Evolutionary conservation across 2,888 invertebrate species (phyloP), one percentile per base, ranked within the genome.

Genomic region (Euspilapteryx auroguttella): DNA sequence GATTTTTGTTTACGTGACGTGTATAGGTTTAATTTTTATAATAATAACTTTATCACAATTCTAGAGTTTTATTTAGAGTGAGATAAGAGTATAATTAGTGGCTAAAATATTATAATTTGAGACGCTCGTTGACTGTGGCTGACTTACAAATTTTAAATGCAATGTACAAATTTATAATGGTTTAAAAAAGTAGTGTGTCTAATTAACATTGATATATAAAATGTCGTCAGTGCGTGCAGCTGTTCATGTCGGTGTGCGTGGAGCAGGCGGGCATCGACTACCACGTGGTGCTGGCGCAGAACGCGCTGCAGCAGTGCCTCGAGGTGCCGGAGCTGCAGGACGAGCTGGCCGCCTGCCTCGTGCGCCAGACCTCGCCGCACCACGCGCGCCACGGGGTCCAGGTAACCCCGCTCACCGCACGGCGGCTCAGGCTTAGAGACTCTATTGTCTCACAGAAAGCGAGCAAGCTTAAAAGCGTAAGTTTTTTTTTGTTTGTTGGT

Each of bases 191-290:
- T n/a, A n/a, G n/a, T n/a, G n/a, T n/a, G n/a, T n/a, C n/a, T n/a
- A n/a, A n/a, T n/a, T n/a, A n/a, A n/a, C n/a, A n/a, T n/a, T n/a
- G n/a, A n/a, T n/a, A n/a, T n/a, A n/a, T n/a, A n/a, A n/a, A n/a
- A n/a, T n/a, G n/a, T n/a, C n/a, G n/a, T n/a, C 76, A 94, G 92
- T 93, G 94, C 61, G 89, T 94, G 40, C 94, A 96, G 55, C 81
- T 97, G 39, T 98, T 97, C 76, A 94, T 93, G 84, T 94, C 94
- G 3, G 95, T 96, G 37, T 88, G 92, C 24, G 90, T 98, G 41
- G 95, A 96, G 68, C 91, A 92, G 50, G 90, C 94, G 30, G 93
- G 94, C 51, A 91, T 97, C 45, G 97, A 98, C 77, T 95, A 96
- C 73, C 97, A 98, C 71, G 95, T 98, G 48, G 93, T 93, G 34